Conservation (phyloP, 2,888 invertebrate species). For the Aphodius granarius region DNA sequence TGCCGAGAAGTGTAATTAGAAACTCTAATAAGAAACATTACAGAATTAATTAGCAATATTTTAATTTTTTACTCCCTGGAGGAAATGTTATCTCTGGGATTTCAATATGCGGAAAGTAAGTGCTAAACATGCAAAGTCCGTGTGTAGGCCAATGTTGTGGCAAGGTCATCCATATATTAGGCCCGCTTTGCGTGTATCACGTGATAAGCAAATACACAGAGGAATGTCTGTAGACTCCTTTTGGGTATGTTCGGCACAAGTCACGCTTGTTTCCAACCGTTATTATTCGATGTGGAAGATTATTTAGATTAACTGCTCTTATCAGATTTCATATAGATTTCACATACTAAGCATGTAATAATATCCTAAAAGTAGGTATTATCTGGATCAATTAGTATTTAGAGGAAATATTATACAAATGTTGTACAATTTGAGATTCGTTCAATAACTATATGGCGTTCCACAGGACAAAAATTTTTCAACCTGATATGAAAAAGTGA, state of each 20-base stretch:
- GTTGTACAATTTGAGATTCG: background rate
- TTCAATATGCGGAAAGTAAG: background rate
- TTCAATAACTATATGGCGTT: background rate
- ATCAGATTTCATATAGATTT: background rate
- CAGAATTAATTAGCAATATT: background rate
- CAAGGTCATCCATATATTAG: background rate
- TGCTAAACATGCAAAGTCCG: background rate
- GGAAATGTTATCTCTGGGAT: background rate
- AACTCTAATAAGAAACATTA: background rate
- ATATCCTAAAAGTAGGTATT: too few species aligned
- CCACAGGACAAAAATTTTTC: background rate
- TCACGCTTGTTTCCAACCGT: background rate
- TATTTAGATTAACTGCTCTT: background rate
- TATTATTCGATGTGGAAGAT: background rate
- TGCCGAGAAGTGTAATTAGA: background rate
- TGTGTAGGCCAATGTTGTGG: background rate
- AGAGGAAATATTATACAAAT: too few species aligned
- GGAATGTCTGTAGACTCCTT: background rate
- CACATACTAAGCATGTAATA: background rate
- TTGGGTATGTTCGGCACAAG: background rate
- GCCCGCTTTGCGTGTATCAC: background rate
- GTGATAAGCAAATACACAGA: background rate
- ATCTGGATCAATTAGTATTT: too few species aligned
- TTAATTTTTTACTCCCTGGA: background rate
- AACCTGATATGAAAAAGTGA: background rate